phyloP scores from a whole-genome alignment of 2,797 vertebrate species.

The Pogonophryne albipinna region DNA sequence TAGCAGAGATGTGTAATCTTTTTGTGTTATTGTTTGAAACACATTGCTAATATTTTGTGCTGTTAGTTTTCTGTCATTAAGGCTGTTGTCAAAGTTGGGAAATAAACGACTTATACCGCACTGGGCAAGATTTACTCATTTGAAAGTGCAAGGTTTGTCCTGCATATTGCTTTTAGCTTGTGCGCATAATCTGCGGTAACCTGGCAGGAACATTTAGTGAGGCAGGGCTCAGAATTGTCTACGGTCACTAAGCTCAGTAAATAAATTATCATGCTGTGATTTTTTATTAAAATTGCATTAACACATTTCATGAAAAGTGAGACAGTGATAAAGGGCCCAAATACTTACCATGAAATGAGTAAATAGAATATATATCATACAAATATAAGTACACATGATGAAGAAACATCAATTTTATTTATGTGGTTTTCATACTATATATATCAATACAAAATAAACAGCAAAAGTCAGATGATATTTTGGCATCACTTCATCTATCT shows the following conservation, averaged over 20 bases:
- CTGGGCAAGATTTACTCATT: not conserved
- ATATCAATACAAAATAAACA: not conserved
- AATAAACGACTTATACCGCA: slow-evolving; percentile 4
- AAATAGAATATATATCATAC: no score
- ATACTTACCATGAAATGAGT: not conserved
- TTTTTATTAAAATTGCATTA: not conserved
- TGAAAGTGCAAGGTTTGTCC: slow-evolving; percentile 1
- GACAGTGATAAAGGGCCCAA: not conserved
- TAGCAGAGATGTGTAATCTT: not conserved
- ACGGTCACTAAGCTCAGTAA: not conserved
- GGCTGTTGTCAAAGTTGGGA: slow-evolving; percentile 1
- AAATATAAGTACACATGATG: not conserved
- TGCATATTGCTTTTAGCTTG: slow-evolving; percentile 3
- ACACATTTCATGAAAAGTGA: not conserved
- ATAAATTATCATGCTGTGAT: not conserved
- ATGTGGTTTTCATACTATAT: not conserved
- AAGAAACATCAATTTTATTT: not conserved
- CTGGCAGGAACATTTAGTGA: not conserved
- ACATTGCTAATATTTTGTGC: not conserved
- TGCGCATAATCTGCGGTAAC: not conserved
- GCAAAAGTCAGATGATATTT: not conserved
- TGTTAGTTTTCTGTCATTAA: not conserved
- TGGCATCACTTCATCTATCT: not conserved
- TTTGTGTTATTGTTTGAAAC: not conserved
- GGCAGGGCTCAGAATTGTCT: not conserved